Percentiles rank a stretch among this genome's conserved stretches.
phyloP scores from a whole-genome alignment of 1,140 invertebrate genomes.

The Drosophila mojavensis region DNA sequence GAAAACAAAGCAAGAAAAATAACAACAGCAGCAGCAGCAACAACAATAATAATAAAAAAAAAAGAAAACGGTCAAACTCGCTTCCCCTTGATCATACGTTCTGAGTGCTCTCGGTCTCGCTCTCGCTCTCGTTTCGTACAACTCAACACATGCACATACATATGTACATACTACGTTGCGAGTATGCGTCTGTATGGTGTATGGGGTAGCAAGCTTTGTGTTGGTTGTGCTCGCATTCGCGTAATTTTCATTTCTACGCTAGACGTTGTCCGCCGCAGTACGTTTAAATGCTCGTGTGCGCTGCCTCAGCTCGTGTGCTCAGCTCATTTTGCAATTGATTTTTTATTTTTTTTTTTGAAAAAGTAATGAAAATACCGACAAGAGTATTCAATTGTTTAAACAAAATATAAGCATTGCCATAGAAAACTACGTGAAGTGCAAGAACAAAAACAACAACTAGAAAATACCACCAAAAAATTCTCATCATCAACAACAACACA shows the following conservation, averaged over 20 bases:
- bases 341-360: conserved; percentile 66
- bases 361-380: conserved; percentile 53
- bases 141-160: conserved; percentile 14
- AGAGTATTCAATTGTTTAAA: conserved; percentile 35
- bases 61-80: neutral
- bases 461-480: conserved; percentile 30
- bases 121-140: neutral
- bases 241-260: conserved; percentile 55
- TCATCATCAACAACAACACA: conserved; percentile 37
- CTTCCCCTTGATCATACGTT: neutral
- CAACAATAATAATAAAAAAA: neutral
- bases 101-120: neutral
- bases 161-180: neutral
- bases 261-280: conserved; percentile 65
- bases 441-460: conserved; percentile 26
- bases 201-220: conserved; percentile 44
- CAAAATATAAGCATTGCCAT: conserved; percentile 39
- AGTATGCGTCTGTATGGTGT: neutral
- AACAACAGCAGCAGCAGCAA: conserved; percentile 11
- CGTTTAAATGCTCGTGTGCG: conserved; percentile 59
- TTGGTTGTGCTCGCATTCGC: conserved; percentile 30
- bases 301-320: conserved; percentile 67
- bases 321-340: conserved; percentile 69
- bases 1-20: conserved; percentile 27
- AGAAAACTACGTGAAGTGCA: conserved; percentile 43